Evolutionary conservation across 2,797 vertebrate genomes (phyloP).

Genomic region (Malurus leucopterus): DNA sequence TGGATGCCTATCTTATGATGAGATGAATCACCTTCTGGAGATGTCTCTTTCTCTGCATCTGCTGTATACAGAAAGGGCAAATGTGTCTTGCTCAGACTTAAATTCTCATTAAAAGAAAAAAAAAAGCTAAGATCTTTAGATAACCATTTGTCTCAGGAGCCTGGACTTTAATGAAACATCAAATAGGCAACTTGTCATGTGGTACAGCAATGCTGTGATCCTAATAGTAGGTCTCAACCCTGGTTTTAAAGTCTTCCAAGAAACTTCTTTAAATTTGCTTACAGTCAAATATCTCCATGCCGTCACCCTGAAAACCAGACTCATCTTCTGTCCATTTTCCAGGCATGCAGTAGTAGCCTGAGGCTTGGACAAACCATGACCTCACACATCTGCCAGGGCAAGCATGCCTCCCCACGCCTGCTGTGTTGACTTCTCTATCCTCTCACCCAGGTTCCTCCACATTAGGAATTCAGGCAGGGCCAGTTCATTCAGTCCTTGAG

Average conservation of each 20-base stretch:
- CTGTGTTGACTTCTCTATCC: background rate
- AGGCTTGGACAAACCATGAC: slow-evolving; percentile 12
- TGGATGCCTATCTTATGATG: slow-evolving; percentile 17
- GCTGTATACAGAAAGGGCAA: background rate
- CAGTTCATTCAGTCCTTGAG: slow-evolving; percentile 11
- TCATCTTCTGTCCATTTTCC: background rate
- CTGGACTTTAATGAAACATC: background rate
- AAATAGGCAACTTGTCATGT: background rate
- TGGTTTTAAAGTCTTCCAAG: background rate
- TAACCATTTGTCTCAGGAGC: background rate
- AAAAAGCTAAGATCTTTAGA: background rate
- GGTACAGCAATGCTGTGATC: background rate
- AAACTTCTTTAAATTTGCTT: background rate
- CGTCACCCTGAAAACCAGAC: background rate
- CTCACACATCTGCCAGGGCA: background rate
- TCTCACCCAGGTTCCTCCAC: background rate
- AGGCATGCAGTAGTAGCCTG: background rate
- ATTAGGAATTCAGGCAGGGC: background rate
- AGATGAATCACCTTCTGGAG: slow-evolving; percentile 36
- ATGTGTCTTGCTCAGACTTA: background rate
- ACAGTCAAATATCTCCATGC: background rate
- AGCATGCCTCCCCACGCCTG: background rate
- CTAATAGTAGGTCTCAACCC: background rate
- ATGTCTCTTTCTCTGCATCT: background rate
- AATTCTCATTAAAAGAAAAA: background rate